Evolutionary conservation across 2,888 invertebrate species (phyloP).

Genomic region (Calameuta pallipes): DNA sequence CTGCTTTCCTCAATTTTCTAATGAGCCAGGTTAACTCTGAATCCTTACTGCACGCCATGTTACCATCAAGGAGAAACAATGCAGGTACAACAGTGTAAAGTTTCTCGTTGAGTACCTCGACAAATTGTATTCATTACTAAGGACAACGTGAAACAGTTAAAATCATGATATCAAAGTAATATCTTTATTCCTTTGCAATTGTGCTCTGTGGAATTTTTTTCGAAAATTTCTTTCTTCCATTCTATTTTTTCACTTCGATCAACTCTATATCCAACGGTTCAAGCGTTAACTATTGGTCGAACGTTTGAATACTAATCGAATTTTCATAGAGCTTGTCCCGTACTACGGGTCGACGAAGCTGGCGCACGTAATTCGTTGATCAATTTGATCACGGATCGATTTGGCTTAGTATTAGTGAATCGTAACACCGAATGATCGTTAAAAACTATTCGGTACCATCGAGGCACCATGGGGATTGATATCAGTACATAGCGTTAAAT

Average conservation of each 20-base stretch:
- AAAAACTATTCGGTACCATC: not conserved
- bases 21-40: constrained; percentile 32
- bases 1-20: constrained; percentile 27
- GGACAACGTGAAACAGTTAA: not conserved
- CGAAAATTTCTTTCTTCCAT: not conserved
- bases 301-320: not conserved
- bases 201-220: not conserved
- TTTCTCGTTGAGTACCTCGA: not conserved
- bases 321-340: not conserved
- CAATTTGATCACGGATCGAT: constrained; percentile 32
- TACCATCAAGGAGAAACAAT: not conserved
- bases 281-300: not conserved
- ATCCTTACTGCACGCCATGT: constrained; percentile 17
- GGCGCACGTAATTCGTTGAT: constrained; percentile 31
- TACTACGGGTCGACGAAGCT: constrained; percentile 19
- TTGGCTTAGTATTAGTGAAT: constrained; percentile 8
- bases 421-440: not conserved
- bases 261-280: not conserved
- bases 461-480: not conserved
- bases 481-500: constrained; percentile 12
- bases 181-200: not conserved
- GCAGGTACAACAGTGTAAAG: not conserved
- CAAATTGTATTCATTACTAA: not conserved
- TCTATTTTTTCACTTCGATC: not conserved
- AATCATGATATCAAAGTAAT: not conserved